Conservation (phyloP, 2,113 vertebrate genomes). For the Thymallus thymallus region DNA sequence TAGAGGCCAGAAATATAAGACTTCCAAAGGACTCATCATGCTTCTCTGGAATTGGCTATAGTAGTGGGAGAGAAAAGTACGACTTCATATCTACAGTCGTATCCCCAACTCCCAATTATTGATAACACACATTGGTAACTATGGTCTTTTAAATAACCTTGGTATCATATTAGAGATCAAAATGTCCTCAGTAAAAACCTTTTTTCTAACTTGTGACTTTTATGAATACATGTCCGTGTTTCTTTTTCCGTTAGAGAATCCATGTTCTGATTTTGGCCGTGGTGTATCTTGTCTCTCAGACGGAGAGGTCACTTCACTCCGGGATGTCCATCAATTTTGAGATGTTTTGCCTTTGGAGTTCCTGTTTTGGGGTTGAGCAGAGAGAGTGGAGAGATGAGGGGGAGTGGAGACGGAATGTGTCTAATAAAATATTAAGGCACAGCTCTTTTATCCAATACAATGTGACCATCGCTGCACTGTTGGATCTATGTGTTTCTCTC, state of each 20-base stretch:
- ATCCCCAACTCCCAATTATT: neutral
- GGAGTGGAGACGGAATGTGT: constrained; percentile 54
- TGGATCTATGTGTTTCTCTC: neutral
- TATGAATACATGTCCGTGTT: neutral
- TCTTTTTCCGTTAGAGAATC: constrained; percentile 6
- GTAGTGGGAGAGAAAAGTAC: neutral
- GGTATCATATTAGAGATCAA: neutral
- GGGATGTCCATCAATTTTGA: neutral
- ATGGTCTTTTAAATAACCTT: neutral
- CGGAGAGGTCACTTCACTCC: neutral
- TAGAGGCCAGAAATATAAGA: constrained; percentile 11
- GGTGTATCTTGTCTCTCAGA: neutral
- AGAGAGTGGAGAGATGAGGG: constrained; percentile 38
- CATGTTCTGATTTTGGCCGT: neutral
- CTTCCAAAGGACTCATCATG: neutral
- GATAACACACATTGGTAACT: neutral
- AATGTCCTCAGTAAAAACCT: neutral
- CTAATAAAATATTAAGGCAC: constrained; percentile 68
- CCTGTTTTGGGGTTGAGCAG: constrained; percentile 48
- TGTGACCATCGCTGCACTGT: constrained; percentile 48
- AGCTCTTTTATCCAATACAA: constrained; percentile 53
- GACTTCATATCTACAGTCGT: neutral
- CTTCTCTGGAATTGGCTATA: constrained; percentile 1
- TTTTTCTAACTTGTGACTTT: neutral
- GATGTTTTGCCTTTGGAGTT: constrained; percentile 38